Evolutionary conservation across 2,113 vertebrate genomes (phyloP), one percentile per base, ranked within the genome.

Genomic region (Mesoclemmys tuberculata): DNA sequence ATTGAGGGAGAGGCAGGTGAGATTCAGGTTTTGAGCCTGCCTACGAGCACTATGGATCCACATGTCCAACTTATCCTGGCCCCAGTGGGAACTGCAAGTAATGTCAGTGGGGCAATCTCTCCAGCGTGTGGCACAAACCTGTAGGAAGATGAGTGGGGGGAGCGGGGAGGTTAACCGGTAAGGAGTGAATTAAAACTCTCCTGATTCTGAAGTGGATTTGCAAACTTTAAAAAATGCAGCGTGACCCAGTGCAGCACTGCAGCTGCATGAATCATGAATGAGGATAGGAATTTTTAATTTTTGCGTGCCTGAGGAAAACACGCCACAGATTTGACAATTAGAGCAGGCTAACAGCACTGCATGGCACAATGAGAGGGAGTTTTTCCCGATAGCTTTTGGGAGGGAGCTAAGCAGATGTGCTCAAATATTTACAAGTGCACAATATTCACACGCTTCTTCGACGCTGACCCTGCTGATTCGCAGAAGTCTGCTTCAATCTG

Each of bases 401-500:
- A 97, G 94, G 94, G 94, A 97, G 92, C 97, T 94, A 91, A 98
- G 98, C 98, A 98, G 98, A 97, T 98, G 98, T 97, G 97, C 97
- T 98, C 98, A 97, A 95, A 97, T 98, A 98, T 98, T 98, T 97
- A 98, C 98, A 98, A 98, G 97, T 97, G 97, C 97, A 98, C 98
- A 98, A 98, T 98, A 96, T 98, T 98, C 95, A 61, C 97, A 97
- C 92, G 97, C 98, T 98, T 93, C 96, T 98, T 96, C 96, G 96
- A 96, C 94, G 96, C 97, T 98, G 91, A 90, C 97, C 97, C 97
- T 96, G 96, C 97, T 97, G 97, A 97, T 96, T 97, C 3, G 18
- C 94, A 88, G 5, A 97, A 97, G 96, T 95, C 18, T 83, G 94
- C 96, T 97, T 97, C 97, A 96, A 93, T 97, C 97, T 98, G 96